These are phyloP conservation scores for Streptopelia turtur DNA, from an alignment of 2,797 vertebrate genomes.

Conservation along the genomic window DNA sequence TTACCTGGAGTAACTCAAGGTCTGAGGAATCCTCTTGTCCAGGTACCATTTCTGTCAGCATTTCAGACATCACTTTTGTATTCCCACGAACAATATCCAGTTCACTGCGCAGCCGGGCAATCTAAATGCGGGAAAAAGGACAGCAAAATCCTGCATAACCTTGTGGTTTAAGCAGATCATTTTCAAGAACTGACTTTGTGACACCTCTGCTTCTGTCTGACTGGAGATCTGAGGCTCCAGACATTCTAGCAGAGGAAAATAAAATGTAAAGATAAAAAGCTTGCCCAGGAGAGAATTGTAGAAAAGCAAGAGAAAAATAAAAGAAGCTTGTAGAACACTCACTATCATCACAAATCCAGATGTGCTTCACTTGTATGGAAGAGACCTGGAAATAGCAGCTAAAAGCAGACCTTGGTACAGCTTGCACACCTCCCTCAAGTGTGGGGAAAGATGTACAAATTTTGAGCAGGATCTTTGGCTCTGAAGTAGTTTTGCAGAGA, in stretches of 20 bases:
- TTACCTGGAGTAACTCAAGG: conserved; percentile 93
- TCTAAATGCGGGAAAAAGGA: conserved; percentile 73
- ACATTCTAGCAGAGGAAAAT: background rate
- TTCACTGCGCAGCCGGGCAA: conserved; percentile 92
- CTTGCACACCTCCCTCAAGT: background rate
- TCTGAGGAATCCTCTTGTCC: conserved; percentile 96
- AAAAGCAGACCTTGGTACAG: background rate
- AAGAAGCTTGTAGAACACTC: background rate
- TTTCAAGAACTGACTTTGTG: background rate
- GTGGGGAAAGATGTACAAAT: background rate
- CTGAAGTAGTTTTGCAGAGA: background rate
- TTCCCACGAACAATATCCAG: conserved; percentile 96
- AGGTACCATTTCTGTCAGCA: conserved; percentile 97
- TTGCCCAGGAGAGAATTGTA: background rate
- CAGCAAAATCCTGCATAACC: background rate
- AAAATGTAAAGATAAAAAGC: background rate
- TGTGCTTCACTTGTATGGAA: background rate
- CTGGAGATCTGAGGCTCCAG: conserved; percentile 4
- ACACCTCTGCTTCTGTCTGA: conserved; percentile 15
- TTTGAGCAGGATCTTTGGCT: background rate
- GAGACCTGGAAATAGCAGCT: background rate
- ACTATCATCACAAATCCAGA: background rate
- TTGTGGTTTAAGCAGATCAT: background rate
- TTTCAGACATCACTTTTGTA: conserved; percentile 99
- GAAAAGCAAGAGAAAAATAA: background rate